Evolutionary conservation across 2,113 vertebrate genomes (phyloP).

Genomic region (Perca schrenkii): DNA sequence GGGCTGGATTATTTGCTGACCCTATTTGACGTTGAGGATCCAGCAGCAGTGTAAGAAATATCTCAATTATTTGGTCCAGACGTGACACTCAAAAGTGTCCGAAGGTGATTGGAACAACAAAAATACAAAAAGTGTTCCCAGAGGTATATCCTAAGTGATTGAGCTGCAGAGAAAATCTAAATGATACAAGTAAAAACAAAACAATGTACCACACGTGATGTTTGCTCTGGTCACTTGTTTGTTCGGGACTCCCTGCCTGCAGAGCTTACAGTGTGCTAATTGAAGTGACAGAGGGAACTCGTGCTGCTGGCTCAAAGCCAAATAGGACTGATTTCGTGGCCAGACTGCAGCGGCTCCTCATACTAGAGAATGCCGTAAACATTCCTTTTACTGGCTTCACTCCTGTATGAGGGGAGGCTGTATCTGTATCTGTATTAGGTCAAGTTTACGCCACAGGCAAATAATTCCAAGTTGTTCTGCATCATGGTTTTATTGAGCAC

Average conservation of each 20-base stretch:
- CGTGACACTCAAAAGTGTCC: background rate
- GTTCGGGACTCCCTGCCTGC: conserved; percentile 58
- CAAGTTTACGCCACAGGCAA: conserved; percentile 48
- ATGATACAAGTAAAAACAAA: background rate
- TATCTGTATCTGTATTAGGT: background rate
- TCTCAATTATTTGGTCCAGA: conserved; percentile 12
- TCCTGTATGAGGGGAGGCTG: conserved; percentile 7
- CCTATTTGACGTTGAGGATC: conserved; percentile 5
- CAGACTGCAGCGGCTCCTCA: conserved; percentile 31
- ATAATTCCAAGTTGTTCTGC: conserved; percentile 35
- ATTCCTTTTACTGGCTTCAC: conserved; percentile 42
- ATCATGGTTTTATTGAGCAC: conserved; percentile 11
- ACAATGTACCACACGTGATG: conserved; percentile 17
- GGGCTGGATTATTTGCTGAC: conserved; percentile 20
- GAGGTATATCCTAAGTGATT: background rate
- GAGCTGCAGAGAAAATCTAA: background rate
- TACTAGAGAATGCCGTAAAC: conserved; percentile 45
- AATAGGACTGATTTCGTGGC: conserved; percentile 44
- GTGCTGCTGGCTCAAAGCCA: conserved; percentile 63
- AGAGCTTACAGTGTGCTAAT: conserved; percentile 61
- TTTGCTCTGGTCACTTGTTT: conserved; percentile 55
- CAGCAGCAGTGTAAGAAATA: conserved; percentile 38
- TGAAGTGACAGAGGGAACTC: conserved; percentile 69
- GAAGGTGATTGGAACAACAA: conserved; percentile 16
- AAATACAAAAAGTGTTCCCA: background rate